phyloP scores from a whole-genome alignment of 2,113 vertebrate species.

The Phylloscopus trochiloides region DNA sequence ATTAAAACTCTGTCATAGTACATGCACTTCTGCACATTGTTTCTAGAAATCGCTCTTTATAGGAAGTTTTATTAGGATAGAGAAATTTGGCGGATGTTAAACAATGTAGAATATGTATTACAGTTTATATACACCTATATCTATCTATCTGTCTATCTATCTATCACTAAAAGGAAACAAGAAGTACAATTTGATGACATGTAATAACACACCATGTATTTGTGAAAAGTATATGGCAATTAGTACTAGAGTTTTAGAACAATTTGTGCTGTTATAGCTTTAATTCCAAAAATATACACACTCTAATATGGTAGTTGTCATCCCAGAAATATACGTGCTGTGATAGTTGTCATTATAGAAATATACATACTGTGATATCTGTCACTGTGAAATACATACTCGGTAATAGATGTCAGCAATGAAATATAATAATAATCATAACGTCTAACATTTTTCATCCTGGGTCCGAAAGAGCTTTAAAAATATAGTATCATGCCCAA shows the following conservation, averaged over 20 bases:
- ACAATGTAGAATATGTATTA: conserved; percentile 6
- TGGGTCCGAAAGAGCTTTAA: background rate
- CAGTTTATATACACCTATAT: background rate
- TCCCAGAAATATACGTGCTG: background rate
- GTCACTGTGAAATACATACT: conserved; percentile 57
- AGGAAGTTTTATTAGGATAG: conserved; percentile 50
- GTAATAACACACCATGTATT: background rate
- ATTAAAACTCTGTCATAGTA: conserved; percentile 53
- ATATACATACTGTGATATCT: conserved; percentile 59
- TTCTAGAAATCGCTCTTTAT: conserved; percentile 33
- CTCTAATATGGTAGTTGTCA: conserved; percentile 21
- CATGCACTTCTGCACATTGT: conserved; percentile 29
- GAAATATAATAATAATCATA: conserved; percentile 55
- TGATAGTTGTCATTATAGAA: conserved; percentile 59
- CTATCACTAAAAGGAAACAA: background rate
- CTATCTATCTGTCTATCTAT: background rate
- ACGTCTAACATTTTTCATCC: background rate
- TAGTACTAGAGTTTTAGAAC: background rate
- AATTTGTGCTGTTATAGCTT: background rate
- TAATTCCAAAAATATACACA: conserved; percentile 28
- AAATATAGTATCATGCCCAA: background rate
- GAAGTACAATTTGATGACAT: background rate
- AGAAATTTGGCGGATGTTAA: conserved; percentile 52
- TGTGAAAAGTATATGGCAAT: conserved; percentile 6
- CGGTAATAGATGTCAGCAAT: conserved; percentile 41